Base-by-base conservation (phyloP, 2,797 vertebrate genomes). In the Hephaestus fuliginosus region DNA sequence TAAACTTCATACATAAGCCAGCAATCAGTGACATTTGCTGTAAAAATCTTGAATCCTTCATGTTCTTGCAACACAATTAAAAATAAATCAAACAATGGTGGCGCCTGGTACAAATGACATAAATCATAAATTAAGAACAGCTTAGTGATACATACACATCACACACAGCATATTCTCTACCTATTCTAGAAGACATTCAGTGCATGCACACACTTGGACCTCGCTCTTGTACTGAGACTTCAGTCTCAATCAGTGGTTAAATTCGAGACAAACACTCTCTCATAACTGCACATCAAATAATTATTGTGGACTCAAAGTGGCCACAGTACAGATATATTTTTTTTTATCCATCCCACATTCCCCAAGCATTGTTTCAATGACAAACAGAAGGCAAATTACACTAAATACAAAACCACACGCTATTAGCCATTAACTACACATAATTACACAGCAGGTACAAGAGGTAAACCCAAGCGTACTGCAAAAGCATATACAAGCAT, bases 111-210 rank as follows among this genome's bases (percentile, higher is more conserved):
- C 57, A 72, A 68, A 73, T 15, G 6, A 44, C 22, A 61, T 25
- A 18, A 41, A 52, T 66, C n/a, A 22, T 25, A 52, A 73, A 64
- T 62, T 43, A 55, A 60, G 33, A 53, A 36, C 11, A 49, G 1
- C 5, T 22, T 57, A 49, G 72, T 20, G 56, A 74, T 25, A 75
- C 25, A 78, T 43, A 74, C 63, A 70, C 53, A 63, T 15, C n/a
- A 28, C 62, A 51, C 78, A 62, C 18, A 68, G 44, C 17, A 53
- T 51, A 39, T 63, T 72, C 51, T 25, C 1, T 0, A 39, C 41
- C 41, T 20, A 25, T 43, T 62, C 14, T 2, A 36, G 22, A 66
- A 57, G 49, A 66, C 57, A 76, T 51, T 77, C 74, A 76, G n/a
- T 15, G 20, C 3, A 17, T 49, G 66, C 22, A 53, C 52, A 51